Evolutionary conservation across 2,888 invertebrate genomes (phyloP).

Genomic region (Lumbricus terrestris): DNA sequence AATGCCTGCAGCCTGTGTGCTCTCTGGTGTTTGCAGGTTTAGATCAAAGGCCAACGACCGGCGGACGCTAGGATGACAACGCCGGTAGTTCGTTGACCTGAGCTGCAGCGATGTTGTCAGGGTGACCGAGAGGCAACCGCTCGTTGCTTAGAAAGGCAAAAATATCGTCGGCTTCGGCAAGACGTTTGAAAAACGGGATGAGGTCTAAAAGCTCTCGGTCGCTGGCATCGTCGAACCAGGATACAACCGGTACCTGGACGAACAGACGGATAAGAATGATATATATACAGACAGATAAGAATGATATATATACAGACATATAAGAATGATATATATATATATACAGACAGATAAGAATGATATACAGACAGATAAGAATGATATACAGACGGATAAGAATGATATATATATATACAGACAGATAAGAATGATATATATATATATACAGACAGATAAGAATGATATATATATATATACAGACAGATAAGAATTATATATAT

Average conservation of each 20-base stretch:
- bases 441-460: background rate
- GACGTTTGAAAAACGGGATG: constrained; percentile 95
- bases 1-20: background rate
- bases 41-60: background rate
- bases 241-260: constrained; percentile 88
- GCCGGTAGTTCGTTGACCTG: background rate
- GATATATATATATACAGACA: no score
- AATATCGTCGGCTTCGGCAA: constrained; percentile 94
- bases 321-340: no score
- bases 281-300: background rate
- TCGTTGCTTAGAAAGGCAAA: constrained; percentile 60
- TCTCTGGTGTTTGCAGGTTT: constrained; percentile 10
- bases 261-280: background rate
- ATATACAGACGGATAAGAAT: background rate
- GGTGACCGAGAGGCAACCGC: constrained; percentile 12
- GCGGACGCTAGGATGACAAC: background rate
- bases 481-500: background rate
- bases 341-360: background rate
- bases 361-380: background rate
- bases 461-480: no score
- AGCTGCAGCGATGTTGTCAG: background rate
- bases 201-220: constrained; percentile 95
- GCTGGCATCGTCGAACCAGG: constrained; percentile 99
- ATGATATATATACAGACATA: no score
- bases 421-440: no score